Conservation (phyloP, 2,888 invertebrate species). For the Lasioglossum morio region DNA sequence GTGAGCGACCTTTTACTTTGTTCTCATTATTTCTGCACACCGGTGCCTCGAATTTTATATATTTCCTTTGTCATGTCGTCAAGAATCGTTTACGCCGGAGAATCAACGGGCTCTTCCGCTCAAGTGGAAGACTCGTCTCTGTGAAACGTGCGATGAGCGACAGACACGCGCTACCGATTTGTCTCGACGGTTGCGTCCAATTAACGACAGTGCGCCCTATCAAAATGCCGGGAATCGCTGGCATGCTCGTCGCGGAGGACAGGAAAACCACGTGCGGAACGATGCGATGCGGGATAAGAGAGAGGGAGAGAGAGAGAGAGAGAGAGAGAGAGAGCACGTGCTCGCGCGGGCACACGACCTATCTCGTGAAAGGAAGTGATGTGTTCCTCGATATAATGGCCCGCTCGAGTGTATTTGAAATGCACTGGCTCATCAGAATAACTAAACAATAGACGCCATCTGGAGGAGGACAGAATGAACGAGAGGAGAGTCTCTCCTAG, state of each 20-base stretch:
- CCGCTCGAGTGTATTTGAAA: constrained; percentile 77
- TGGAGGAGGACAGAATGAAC: constrained; percentile 49
- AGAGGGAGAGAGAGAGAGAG: neutral
- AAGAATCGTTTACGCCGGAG: constrained; percentile 40
- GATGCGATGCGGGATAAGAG: neutral
- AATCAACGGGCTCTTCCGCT: constrained; percentile 36
- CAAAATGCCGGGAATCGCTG: constrained; percentile 31
- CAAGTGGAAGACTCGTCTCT: neutral
- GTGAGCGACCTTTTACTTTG: neutral
- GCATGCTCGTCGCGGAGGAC: constrained; percentile 20
- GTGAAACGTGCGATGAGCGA: neutral
- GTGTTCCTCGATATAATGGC: constrained; percentile 74
- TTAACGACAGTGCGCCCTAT: constrained; percentile 42
- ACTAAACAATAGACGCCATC: constrained; percentile 78
- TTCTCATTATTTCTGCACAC: neutral
- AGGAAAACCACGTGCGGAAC: neutral
- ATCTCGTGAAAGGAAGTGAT: constrained; percentile 57
- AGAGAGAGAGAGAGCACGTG: constrained; percentile 33
- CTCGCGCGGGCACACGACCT: constrained; percentile 39
- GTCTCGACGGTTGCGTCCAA: constrained; percentile 48
- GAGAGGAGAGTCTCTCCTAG: constrained; percentile 35
- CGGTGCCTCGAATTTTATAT: constrained; percentile 14
- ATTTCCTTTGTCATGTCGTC: neutral
- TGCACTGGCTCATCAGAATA: constrained; percentile 81
- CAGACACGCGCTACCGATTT: constrained; percentile 29